These are phyloP conservation scores for Tetrax tetrax DNA, from an alignment of 2,113 vertebrate genomes.

Conservation along the genomic window DNA sequence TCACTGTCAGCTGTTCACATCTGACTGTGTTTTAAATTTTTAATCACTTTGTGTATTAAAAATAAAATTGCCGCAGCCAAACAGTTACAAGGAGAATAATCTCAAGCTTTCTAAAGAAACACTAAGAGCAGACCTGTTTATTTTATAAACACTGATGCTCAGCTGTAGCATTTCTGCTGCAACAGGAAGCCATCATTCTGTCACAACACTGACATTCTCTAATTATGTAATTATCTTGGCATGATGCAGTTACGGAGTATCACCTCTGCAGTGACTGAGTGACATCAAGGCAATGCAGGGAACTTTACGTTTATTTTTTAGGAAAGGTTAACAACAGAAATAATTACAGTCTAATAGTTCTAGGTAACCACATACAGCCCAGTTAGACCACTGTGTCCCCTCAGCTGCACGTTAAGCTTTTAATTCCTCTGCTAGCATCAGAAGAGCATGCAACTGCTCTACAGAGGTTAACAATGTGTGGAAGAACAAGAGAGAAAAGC, in stretches of 20 bases:
- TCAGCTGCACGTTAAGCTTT: neutral
- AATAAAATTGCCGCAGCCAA: conserved; percentile 37
- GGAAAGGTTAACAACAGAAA: neutral
- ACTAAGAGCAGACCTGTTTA: conserved; percentile 22
- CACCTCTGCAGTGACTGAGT: neutral
- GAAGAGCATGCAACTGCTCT: neutral
- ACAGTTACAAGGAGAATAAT: conserved; percentile 25
- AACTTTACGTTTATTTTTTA: neutral
- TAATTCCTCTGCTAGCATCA: neutral
- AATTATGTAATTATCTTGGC: neutral
- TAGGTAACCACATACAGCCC: neutral
- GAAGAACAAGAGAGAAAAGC: neutral
- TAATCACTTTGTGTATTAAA: conserved; percentile 33
- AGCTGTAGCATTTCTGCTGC: neutral
- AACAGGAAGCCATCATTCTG: conserved; percentile 48
- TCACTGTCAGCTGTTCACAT: neutral
- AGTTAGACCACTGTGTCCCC: neutral
- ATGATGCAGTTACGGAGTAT: neutral
- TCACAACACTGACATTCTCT: conserved; percentile 29
- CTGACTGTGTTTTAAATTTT: conserved; percentile 45
- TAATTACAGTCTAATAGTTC: neutral
- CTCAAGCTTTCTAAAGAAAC: conserved; percentile 38
- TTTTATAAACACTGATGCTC: conserved; percentile 40
- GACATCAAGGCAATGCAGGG: neutral
- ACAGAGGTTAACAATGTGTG: neutral